Evolutionary conservation across 37 sponge, comb jelly and placozoan species (phyloP), one percentile per base, ranked within the genome.

Genomic region (Halisarca cf. caerulea): DNA sequence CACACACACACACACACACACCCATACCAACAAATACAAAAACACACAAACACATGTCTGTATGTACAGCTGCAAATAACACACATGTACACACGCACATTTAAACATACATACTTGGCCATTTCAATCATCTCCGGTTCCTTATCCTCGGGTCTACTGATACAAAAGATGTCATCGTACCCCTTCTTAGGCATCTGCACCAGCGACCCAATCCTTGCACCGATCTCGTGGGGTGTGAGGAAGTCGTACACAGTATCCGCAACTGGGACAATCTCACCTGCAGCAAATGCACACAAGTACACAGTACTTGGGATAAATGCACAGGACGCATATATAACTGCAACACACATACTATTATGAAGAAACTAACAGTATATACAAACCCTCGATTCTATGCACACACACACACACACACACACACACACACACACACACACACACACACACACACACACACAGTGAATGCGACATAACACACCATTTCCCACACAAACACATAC

Each of bases 151-250:
- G 79, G 58, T n/a, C 27, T 38, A 2, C 59, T 59, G 23, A 91
- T 36, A 66, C 83, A 86, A 42, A 83, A 92, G 79, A 90, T 91
- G 83, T 91, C 80, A 73, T 97, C 98, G 62, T 91, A 97, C 28
- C 98, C 98, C 18, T 78, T 84, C 25, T 83, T 86, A 34, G n/a
- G 55, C 20, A 58, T 86, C 85, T 84, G 72, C 0, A 45, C 30
- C 41, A 71, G 30, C 23, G 66, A 27, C 0, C 42, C 79, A 0
- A 94, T 90, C 24, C 81, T 71, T 45, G 88, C 84, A 0, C 98
- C 90, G 82, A 97, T 92, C 27, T 59, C 6, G 42, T 59, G 72
- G n/a, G 91, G 86, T n/a, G 66, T 78, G 6, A 43, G 83, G 84
- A 98, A 91, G 61, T 98, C 96, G 35, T 86, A 85, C 0, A 87